Percentiles rank a stretch among this genome's conserved stretches.
These are phyloP conservation scores for Cliona cf. orientalis DNA, from an alignment of 37 sponge, comb jelly and placozoan genomes.

Conservation along the genomic window DNA sequence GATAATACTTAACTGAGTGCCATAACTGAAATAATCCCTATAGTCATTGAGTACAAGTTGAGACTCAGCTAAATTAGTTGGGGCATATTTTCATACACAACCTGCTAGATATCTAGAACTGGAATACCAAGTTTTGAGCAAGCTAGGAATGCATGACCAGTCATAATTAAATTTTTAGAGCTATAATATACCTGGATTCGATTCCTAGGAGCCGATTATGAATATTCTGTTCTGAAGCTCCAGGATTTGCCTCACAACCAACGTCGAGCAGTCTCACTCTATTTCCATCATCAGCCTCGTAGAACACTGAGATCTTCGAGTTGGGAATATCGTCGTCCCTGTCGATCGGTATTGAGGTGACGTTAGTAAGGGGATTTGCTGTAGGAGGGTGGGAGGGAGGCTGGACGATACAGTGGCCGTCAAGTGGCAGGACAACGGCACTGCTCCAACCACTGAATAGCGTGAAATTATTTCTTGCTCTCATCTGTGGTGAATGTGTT, in stretches of 20 bases:
- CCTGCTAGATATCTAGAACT: too few species aligned
- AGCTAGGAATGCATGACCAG: not conserved
- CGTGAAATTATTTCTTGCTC: not conserved
- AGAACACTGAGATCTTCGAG: not conserved
- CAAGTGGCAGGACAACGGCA: not conserved
- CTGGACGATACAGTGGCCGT: not conserved
- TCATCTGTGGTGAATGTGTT: too few species aligned
- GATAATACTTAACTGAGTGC: too few species aligned
- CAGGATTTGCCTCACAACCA: not conserved
- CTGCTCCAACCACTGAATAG: conserved; percentile 8
- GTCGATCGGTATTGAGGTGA: too few species aligned
- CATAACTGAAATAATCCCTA: not conserved
- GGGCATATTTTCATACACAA: too few species aligned
- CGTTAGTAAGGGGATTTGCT: too few species aligned
- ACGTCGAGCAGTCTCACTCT: not conserved
- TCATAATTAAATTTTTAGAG: not conserved
- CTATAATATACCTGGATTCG: not conserved
- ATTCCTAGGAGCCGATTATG: not conserved
- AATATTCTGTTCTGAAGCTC: not conserved
- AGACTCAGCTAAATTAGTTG: too few species aligned
- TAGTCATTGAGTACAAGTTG: not conserved
- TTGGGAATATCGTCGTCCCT: not conserved
- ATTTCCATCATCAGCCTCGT: not conserved
- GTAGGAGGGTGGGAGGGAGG: not conserved
- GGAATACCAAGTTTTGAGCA: not conserved